phyloP scores from a whole-genome alignment of 2,888 invertebrate genomes.

The Gisinianus flammeolus region DNA sequence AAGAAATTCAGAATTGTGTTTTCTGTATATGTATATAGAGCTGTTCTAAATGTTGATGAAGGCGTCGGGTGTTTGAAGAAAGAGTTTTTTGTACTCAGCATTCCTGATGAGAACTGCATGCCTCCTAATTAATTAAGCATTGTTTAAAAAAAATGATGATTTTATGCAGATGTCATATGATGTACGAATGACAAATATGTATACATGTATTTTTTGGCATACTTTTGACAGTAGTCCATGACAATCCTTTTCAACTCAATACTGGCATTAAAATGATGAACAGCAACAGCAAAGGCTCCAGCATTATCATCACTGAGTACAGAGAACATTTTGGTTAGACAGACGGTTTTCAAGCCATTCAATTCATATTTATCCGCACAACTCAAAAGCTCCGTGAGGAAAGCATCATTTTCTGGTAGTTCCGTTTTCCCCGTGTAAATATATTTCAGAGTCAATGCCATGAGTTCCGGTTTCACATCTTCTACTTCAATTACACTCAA shows the following conservation, averaged over 20 bases:
- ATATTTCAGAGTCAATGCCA: background rate
- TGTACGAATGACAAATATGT: background rate
- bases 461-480: background rate
- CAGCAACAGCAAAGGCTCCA: background rate
- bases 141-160: background rate
- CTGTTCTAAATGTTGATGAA: background rate
- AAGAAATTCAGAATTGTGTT: no score
- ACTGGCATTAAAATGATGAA: background rate
- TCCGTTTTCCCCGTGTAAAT: background rate
- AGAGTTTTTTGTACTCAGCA: background rate
- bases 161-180: background rate
- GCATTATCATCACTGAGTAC: background rate
- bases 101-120: background rate
- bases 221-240: slow-evolving; percentile 13
- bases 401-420: background rate
- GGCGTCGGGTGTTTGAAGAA: background rate
- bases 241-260: background rate
- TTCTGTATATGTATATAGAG: background rate
- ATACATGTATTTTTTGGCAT: background rate
- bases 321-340: background rate
- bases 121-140: no score
- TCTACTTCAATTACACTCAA: background rate
- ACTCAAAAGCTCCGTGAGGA: background rate
- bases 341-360: background rate
- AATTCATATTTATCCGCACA: slow-evolving; percentile 3